Percentiles rank a stretch among this genome's conserved stretches.
These are phyloP conservation scores for Calephelis perditalis DNA, from an alignment of 2,888 invertebrate species.

Conservation along the genomic window DNA sequence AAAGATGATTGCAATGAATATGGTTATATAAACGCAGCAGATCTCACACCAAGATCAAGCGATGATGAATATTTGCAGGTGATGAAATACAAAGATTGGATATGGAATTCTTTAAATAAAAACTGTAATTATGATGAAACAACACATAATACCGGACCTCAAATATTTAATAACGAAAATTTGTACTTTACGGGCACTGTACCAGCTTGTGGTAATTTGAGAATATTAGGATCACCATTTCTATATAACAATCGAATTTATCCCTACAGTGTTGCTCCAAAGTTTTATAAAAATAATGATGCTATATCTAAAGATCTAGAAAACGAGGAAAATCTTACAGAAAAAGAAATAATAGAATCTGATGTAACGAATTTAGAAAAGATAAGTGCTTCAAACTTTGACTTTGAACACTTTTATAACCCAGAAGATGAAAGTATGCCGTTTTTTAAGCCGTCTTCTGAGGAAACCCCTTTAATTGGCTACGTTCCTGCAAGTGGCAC, in stretches of 20 bases:
- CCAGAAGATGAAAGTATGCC: too few species aligned
- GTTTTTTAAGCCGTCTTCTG: too few species aligned
- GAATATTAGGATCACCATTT: not conserved
- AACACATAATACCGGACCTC: not conserved
- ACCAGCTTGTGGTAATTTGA: not conserved
- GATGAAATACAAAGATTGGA: not conserved
- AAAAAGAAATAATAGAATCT: too few species aligned
- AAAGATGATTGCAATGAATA: not conserved
- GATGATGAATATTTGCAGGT: slow-evolving; percentile 5
- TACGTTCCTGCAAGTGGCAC: not conserved
- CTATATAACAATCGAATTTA: not conserved
- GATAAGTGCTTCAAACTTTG: too few species aligned
- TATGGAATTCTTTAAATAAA: not conserved
- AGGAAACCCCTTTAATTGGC: not conserved
- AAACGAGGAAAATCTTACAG: too few species aligned
- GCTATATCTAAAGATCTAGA: too few species aligned
- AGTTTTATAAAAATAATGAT: too few species aligned
- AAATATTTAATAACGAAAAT: not conserved
- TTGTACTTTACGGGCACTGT: not conserved
- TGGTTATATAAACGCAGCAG: not conserved
- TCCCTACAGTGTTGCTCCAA: too few species aligned
- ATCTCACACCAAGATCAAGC: not conserved
- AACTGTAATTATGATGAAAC: not conserved
- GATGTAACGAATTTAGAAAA: too few species aligned
- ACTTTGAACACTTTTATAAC: too few species aligned